These are phyloP conservation scores for Sphaerophoria taeniata DNA, from an alignment of 2,888 invertebrate species.

Conservation along the genomic window DNA sequence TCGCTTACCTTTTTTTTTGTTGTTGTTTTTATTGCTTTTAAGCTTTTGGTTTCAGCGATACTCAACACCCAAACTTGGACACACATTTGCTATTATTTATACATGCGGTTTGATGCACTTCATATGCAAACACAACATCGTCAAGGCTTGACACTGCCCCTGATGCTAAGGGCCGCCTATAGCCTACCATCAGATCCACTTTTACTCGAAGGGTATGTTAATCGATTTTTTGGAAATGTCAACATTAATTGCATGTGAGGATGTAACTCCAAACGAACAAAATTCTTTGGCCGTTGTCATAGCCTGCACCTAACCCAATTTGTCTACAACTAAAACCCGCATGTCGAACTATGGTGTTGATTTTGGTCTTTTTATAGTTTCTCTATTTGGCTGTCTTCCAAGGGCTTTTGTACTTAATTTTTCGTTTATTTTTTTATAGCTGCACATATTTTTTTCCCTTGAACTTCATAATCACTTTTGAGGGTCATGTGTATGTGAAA, in stretches of 20 bases:
- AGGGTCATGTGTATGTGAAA: slow-evolving; percentile 51
- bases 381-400: slow-evolving; percentile 66
- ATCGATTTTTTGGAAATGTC: slow-evolving; percentile 58
- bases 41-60: slow-evolving; percentile 24
- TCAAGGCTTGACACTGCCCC: slow-evolving; percentile 34
- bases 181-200: background rate
- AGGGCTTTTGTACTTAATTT: slow-evolving; percentile 20
- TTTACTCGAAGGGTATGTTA: slow-evolving; percentile 16
- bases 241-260: slow-evolving; percentile 20
- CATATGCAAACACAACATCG: background rate
- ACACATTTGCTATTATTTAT: slow-evolving; percentile 1
- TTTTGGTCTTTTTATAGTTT: slow-evolving; percentile 11
- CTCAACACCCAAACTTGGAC: background rate
- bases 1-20: slow-evolving; percentile 13
- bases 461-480: slow-evolving; percentile 67
- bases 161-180: background rate
- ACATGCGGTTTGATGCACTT: slow-evolving; percentile 48
- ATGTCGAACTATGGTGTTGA: background rate
- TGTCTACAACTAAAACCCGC: background rate
- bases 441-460: slow-evolving; percentile 29
- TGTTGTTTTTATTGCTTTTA: slow-evolving; percentile 37
- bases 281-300: background rate
- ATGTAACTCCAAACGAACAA: slow-evolving; percentile 10
- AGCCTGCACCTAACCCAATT: background rate
- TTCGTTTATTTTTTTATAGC: slow-evolving; percentile 16